Evolutionary conservation across 2,797 vertebrate genomes (phyloP).

Genomic region (Tapera naevia): DNA sequence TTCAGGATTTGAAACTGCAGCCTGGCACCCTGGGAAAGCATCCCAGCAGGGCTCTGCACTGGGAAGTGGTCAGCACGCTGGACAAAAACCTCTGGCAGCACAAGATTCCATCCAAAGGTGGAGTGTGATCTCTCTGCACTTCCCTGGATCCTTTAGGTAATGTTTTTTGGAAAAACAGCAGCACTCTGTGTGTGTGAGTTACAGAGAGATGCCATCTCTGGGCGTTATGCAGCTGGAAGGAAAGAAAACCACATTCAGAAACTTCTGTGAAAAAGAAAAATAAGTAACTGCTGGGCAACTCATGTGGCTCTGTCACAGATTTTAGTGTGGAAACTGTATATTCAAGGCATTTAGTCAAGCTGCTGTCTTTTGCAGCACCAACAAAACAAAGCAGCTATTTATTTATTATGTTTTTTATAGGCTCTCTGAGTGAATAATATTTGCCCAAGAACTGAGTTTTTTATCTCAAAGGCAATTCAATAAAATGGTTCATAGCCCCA

Average conservation of each 20-base stretch:
- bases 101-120: fast-evolving
- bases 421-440: background rate
- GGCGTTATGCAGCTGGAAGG: background rate
- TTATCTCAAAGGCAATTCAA: background rate
- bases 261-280: background rate
- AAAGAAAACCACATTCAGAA: background rate
- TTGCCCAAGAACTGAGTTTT: background rate
- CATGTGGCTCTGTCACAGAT: background rate
- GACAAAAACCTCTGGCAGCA: background rate
- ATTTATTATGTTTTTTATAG: background rate
- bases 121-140: background rate
- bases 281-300: background rate
- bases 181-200: background rate
- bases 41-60: fast-evolving
- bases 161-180: fast-evolving
- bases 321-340: background rate
- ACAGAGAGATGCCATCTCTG: background rate
- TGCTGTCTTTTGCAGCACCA: background rate
- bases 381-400: background rate
- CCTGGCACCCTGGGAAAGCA: background rate
- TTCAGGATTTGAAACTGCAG: background rate
- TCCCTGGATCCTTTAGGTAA: background rate
- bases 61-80: background rate
- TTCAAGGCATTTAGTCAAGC: background rate
- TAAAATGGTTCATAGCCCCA: background rate